phyloP scores from a whole-genome alignment of 2,113 vertebrate species.

The Monopterus albus region DNA sequence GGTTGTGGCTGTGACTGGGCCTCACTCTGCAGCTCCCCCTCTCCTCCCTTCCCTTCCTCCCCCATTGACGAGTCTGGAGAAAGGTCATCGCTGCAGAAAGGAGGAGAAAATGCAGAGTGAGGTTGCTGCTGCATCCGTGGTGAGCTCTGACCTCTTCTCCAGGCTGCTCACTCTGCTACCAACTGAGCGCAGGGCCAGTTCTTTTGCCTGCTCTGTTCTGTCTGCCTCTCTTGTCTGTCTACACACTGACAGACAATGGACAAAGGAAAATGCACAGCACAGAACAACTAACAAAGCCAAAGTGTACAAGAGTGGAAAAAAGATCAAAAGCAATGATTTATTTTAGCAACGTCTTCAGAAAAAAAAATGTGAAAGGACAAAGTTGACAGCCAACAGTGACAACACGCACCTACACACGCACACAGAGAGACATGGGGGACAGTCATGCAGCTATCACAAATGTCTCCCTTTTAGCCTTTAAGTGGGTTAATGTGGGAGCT shows the following conservation, averaged over 20 bases:
- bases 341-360: conserved; percentile 55
- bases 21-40: conserved; percentile 84
- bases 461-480: conserved; percentile 1
- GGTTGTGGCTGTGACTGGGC: conserved; percentile 77
- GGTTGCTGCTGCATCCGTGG: conserved; percentile 79
- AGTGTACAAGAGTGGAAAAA: conserved; percentile 32
- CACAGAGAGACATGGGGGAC: conserved; percentile 66
- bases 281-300: conserved; percentile 55
- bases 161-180: conserved; percentile 67
- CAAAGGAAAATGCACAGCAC: conserved; percentile 53
- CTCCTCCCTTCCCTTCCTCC: conserved; percentile 86
- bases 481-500: conserved; percentile 19
- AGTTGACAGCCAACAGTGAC: conserved; percentile 64
- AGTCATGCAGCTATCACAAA: conserved; percentile 74
- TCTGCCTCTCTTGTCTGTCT: conserved; percentile 67
- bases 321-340: conserved; percentile 39
- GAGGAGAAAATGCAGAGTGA: conserved; percentile 87
- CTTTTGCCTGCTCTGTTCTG: conserved; percentile 58
- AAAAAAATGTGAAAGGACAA: conserved; percentile 58
- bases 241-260: conserved; percentile 65
- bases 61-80: conserved; percentile 73
- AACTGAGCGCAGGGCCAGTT: conserved; percentile 46
- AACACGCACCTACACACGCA: conserved; percentile 42
- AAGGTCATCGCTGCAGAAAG: conserved; percentile 86
- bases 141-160: conserved; percentile 81